These are phyloP conservation scores for Aphelinus certus DNA, from an alignment of 1,140 invertebrate species.

Conservation along the genomic window DNA sequence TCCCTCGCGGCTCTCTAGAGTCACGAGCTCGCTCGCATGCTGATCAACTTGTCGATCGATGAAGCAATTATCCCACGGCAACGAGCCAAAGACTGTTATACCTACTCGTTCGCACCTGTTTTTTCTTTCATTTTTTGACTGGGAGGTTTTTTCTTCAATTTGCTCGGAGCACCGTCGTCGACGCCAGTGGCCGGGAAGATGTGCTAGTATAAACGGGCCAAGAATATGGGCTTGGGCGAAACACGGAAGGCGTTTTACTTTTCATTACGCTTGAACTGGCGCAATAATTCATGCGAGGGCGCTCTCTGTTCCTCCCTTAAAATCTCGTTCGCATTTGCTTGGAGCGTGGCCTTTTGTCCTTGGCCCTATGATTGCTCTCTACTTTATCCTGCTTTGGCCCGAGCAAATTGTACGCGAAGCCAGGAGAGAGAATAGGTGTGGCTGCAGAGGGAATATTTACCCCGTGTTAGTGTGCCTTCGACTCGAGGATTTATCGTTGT, in stretches of 20 bases:
- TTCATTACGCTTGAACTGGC: not conserved
- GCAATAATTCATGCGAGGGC: not conserved
- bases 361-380: not conserved
- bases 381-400: not conserved
- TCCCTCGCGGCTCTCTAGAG: constrained; percentile 10
- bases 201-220: not conserved
- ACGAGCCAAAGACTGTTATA: not conserved
- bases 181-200: not conserved
- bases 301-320: not conserved
- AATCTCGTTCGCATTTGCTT: no score
- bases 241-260: not conserved
- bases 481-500: no score
- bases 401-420: constrained; percentile 7
- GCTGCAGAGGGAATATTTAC: no score
- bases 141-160: constrained; percentile 4
- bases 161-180: not conserved
- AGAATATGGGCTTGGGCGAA: no score
- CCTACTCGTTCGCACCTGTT: not conserved
- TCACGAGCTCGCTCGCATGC: no score
- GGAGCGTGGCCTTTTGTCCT: not conserved
- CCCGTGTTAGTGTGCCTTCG: no score
- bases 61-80: constrained; percentile 24
- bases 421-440: no score
- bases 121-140: not conserved
- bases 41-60: constrained; percentile 4